Evolutionary conservation across 2,888 invertebrate genomes (phyloP), one percentile per base, ranked within the genome.

Genomic region (Brenthis ino): DNA sequence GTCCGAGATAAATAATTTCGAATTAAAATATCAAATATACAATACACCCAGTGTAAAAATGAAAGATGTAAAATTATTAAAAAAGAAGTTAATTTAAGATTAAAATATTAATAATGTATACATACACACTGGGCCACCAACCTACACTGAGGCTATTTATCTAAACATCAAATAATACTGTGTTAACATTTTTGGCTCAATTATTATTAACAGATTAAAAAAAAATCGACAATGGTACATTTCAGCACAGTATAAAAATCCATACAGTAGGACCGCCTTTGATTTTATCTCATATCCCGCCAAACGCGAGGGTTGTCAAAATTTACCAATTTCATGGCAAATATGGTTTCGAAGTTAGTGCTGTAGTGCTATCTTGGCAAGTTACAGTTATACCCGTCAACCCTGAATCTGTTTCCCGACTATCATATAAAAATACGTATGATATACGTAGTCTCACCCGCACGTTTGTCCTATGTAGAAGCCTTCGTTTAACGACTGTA

Each of bases 201-300:
- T 6, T 47, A 13, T 43, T 6, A 57, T 43, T 20, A 20, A 20
- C 4, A 16, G 16, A 57, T 43, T 4, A 28, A 28, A 57, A 57
- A 57, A 43, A 16, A 43, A 20, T 43, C 43, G 57, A 57, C 48
- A 48, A 20, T 28, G 14, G 33, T 53, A 63, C 58, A 50, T 12
- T 60, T 50, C 2, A 43, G 11, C 37, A 43, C 37, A 43, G 37
- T 43, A 43, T 11, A 43, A 43, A 43, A 43, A 43, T 43, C 37
- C 37, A 43, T 43, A 43, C 37, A 43, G 37, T 43, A 43, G 11
- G 11, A 11, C 11, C 37, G 37, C 37, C 37, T 43, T 43, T 11
- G 37, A 11, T 37, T 1, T 37, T 43, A 43, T 11, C 37, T 11
- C 11, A 43, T 8, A 37, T 37, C 8, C 37, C 8, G 37, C 37